A percentile compares a stretch with the other conserved stretches of the same genome.
These are phyloP conservation scores for Myotis lucifugus DNA, from an alignment of 2,113 vertebrate genomes.

Conservation along the genomic window DNA sequence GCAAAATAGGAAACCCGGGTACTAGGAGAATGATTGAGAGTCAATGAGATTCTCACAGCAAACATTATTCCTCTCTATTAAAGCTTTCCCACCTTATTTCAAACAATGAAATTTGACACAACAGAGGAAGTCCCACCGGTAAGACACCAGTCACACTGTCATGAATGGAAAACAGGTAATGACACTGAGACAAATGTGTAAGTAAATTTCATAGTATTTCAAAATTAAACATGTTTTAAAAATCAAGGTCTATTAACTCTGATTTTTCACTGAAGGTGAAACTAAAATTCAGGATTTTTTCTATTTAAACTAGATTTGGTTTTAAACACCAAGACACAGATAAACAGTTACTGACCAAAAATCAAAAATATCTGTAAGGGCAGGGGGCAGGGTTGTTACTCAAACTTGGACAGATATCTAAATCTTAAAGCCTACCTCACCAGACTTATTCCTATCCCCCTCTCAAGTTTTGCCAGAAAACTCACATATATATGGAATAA, in stretches of 20 bases:
- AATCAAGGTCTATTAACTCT: background rate
- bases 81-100: background rate
- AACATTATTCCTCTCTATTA: background rate
- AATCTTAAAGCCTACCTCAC: background rate
- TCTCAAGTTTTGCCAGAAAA: background rate
- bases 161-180: background rate
- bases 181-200: background rate
- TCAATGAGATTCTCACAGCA: background rate
- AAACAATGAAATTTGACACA: background rate
- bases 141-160: background rate
- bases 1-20: conserved; percentile 92
- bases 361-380: background rate
- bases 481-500: background rate
- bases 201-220: background rate
- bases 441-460: background rate
- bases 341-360: background rate
- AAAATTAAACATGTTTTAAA: background rate
- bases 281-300: background rate
- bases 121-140: background rate
- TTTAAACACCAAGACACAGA: background rate
- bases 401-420: background rate
- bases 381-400: too few species aligned
- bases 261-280: conserved; percentile 11
- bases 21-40: conserved; percentile 81
- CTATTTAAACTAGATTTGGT: background rate